Evolutionary conservation across 2,797 vertebrate species (phyloP), one percentile per base, ranked within the genome.

Genomic region (Peromyscus melanophrys): DNA sequence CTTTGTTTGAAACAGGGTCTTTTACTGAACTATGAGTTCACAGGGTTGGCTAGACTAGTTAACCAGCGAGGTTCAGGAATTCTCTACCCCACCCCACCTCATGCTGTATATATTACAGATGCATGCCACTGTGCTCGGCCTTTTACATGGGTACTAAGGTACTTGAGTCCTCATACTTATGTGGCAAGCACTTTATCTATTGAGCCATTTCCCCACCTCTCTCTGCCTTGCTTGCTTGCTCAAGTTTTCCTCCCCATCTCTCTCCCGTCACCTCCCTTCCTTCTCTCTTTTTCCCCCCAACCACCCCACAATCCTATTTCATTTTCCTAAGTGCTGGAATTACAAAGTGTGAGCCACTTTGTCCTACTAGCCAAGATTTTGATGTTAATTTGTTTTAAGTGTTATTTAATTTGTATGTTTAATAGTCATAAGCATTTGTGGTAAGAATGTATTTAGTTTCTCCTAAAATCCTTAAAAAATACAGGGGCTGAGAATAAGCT

Each of bases 361-460:
- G 49, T 52, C 61, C 8, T 52, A 27, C 73, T 65, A 85, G 40
- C 83, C 61, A 85, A 67, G 43, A 12, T 23, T 92, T 95, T 96
- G 65, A 63, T 95, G 77, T 94, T 21, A 92, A 75, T 93, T 95
- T 96, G 61, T 97, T 55, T 96, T 96, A 96, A 92, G 83, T 97
- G 81, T 27, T 29, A 63, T 67, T 91, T 25, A 94, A 83, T 92
- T 95, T 95, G 61, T 97, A 46, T 95, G 55, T 37, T 95, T 73
- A 85, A 23, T 67, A 49, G 85, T 57, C 23, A 31, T 57, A 67
- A 59, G 34, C 55, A 78, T 96, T 76, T 94, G 77, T 67, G 89
- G 34, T 93, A 87, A 82, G 34, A 95, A 83, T 85, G 84, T 92
- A 86, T 96, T 78, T 89, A 91, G 76, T 94, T 96, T 95, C 63